Conservation (phyloP, 2,888 invertebrate genomes). For the Leistus spinibarbis region DNA sequence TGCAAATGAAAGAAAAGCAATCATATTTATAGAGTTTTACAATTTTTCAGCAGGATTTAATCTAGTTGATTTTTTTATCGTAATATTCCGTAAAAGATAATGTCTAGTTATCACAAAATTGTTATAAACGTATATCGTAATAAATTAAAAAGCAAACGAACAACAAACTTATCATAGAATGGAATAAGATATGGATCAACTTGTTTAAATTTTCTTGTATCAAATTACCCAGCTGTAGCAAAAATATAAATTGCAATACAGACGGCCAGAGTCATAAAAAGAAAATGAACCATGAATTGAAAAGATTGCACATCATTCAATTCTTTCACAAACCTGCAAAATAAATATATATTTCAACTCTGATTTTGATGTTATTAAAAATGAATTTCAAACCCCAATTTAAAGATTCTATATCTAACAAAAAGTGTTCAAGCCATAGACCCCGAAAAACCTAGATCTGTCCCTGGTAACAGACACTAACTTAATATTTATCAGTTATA, state of each 20-base stretch:
- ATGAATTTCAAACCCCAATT: too few relatives aligned
- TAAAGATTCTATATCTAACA: too few relatives aligned
- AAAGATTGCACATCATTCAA: neutral
- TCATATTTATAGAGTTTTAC: neutral
- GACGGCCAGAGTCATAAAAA: neutral
- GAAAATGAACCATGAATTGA: neutral
- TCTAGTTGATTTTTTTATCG: neutral
- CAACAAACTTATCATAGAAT: too few relatives aligned
- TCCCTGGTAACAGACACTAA: too few relatives aligned
- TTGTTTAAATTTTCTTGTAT: neutral
- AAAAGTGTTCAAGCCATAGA: too few relatives aligned
- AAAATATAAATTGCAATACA: neutral
- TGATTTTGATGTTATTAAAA: neutral
- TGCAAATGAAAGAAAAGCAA: neutral
- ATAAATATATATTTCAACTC: neutral
- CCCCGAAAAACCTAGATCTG: too few relatives aligned
- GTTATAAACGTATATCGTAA: neutral
- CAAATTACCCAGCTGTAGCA: neutral
- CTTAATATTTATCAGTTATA: too few relatives aligned
- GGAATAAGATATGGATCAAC: too few relatives aligned
- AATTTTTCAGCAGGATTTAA: neutral
- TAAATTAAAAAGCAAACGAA: too few relatives aligned
- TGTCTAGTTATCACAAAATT: too few relatives aligned
- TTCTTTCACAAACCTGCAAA: neutral
- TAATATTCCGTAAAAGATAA: too few relatives aligned